Conservation (phyloP, 2,797 vertebrate species). For the Thaleichthys pacificus region DNA sequence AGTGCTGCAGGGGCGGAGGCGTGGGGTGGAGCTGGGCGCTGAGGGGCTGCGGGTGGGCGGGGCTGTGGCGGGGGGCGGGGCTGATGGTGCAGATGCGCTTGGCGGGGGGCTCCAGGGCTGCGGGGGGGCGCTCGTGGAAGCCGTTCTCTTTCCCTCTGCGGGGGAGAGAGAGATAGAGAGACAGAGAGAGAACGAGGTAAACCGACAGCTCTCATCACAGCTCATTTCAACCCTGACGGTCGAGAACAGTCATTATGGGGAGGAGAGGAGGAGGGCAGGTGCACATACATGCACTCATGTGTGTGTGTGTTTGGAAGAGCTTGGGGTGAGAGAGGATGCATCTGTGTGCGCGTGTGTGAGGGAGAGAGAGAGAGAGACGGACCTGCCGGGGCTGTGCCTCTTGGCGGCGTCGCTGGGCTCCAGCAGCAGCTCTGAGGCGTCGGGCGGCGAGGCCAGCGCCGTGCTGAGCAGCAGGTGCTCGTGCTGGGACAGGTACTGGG, state of each 20-base stretch:
- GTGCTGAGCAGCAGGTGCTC: conserved; percentile 97
- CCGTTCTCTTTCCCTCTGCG: conserved; percentile 83
- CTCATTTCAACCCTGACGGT: no score
- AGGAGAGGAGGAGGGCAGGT: not conserved
- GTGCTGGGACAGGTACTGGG: conserved; percentile 97
- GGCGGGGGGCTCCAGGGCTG: conserved; percentile 86
- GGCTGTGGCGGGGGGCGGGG: conserved; percentile 94
- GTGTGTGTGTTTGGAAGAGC: not conserved
- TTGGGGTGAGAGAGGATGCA: not conserved
- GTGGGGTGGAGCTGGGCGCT: conserved; percentile 91
- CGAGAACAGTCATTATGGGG: no score
- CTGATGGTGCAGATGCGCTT: conserved; percentile 98
- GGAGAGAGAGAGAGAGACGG: conserved; percentile 9
- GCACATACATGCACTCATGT: not conserved
- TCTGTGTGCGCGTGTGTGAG: not conserved
- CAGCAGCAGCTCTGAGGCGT: conserved; percentile 94
- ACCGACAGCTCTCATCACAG: no score
- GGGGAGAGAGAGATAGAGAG: not conserved
- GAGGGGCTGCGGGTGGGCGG: conserved; percentile 88
- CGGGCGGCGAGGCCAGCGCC: conserved; percentile 85
- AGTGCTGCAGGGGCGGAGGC: conserved; percentile 94
- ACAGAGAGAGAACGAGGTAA: not conserved
- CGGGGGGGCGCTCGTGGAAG: conserved; percentile 86
- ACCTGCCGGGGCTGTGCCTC: conserved; percentile 94
- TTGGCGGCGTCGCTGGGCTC: conserved; percentile 87